Evolutionary conservation across 2,113 vertebrate genomes (phyloP), one percentile per base, ranked within the genome.

Genomic region (Pica pica): DNA sequence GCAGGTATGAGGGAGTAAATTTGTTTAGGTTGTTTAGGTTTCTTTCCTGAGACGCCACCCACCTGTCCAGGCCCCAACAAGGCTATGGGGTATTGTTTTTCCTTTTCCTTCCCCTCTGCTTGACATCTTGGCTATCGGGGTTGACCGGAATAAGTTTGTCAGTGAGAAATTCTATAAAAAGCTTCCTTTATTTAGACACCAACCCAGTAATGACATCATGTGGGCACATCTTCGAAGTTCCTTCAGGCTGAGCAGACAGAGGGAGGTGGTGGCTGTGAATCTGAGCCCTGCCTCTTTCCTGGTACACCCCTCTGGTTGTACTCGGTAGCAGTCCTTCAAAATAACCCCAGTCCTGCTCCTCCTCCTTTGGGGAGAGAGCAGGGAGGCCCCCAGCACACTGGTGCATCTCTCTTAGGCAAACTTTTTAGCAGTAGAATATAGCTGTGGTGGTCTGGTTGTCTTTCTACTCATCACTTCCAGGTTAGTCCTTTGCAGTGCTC

Each of bases 161-260:
- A 95, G 64, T 85, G 71, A 81, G 85, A 95, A 95, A 88, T 74
- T 77, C 93, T 97, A 81, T 95, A 90, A 94, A 95, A 95, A 95
- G 68, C 82, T 88, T 80, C 75, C 94, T 96, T 94, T 96, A 80
- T 95, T 97, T 96, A 90, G 94, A 93, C 13, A 4, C 70, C 67
- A 55, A 0, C 64, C 47, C 76, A 60, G 33, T 55, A 26, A 84
- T 96, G 90, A 93, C 90, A 90, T 96, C 82, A 91, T 41, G 33
- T 52, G 75, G 87, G 56, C 52, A 67, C 0, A 6, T 76, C 89
- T 88, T 88, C 79, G 64, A 41, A 91, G 85, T 91, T 86, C 47
- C 55, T 88, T 55, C 1, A 2, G 12, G 44, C 59, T 55, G 63
- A 80, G 20, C 0, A 0, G 56, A 42, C n/a, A 24, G 67, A 80